A percentile compares a stretch with the other conserved stretches of the same genome.
phyloP scores from a whole-genome alignment of 2,888 invertebrate species.

The Ormia ochracea region DNA sequence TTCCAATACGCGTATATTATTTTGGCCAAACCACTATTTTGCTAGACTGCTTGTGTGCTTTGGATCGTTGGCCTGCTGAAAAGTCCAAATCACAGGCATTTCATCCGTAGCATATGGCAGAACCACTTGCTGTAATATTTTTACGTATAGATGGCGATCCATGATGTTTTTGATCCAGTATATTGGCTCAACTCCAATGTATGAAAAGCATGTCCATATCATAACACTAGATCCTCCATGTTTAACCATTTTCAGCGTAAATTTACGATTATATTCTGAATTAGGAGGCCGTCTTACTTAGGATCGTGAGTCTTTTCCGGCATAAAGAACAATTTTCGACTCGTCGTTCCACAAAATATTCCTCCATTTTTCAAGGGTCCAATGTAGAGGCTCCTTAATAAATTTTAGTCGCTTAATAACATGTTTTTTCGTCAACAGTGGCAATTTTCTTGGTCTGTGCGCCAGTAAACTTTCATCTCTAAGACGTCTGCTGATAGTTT shows the following conservation, averaged over 20 bases:
- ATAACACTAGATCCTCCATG: neutral
- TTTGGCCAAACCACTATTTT: neutral
- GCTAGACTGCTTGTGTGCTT: neutral
- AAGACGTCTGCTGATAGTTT: neutral
- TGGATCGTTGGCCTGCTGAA: neutral
- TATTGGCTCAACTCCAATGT: neutral
- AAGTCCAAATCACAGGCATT: neutral
- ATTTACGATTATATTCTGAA: neutral
- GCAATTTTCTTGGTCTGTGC: neutral
- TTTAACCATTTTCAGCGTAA: neutral
- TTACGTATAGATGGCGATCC: neutral
- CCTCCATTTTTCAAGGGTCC: neutral
- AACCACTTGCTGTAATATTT: neutral
- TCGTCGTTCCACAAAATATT: too few species aligned
- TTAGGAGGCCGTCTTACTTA: neutral
- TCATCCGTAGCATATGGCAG: neutral
- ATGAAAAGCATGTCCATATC: neutral
- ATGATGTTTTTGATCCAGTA: neutral
- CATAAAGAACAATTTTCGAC: neutral
- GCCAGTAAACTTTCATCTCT: neutral
- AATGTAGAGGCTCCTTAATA: neutral
- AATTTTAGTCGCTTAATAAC: neutral
- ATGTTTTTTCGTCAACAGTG: neutral
- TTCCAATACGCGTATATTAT: neutral
- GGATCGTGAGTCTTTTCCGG: neutral